A percentile compares a stretch with the other conserved stretches of the same genome.
phyloP scores from a whole-genome alignment of 2,888 invertebrate genomes.

The Colostygia pectinataria region DNA sequence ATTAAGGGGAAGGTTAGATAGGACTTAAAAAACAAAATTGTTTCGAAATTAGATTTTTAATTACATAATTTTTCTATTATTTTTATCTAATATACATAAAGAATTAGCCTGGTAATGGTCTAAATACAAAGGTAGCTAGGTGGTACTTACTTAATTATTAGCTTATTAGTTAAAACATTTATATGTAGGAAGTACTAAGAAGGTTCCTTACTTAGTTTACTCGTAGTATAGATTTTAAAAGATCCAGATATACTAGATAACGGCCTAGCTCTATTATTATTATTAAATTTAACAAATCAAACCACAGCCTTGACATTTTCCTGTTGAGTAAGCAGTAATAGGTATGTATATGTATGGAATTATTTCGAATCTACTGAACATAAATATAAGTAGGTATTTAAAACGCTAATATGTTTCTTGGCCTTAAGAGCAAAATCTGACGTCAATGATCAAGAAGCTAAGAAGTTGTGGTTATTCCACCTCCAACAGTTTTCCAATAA shows the following conservation, averaged over 20 bases:
- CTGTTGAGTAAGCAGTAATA: not conserved
- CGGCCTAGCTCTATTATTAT: too few relatives aligned
- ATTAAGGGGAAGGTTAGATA: constrained; percentile 26
- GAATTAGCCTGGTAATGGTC: too few relatives aligned
- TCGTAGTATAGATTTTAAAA: too few relatives aligned
- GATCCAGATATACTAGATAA: too few relatives aligned
- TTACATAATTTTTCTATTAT: not conserved
- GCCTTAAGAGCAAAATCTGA: constrained; percentile 64
- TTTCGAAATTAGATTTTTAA: too few relatives aligned
- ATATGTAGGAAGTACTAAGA: too few relatives aligned
- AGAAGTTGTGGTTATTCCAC: constrained; percentile 56
- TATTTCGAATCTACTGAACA: not conserved
- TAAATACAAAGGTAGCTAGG: too few relatives aligned
- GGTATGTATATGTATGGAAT: not conserved
- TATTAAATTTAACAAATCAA: not conserved
- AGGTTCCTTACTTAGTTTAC: too few relatives aligned
- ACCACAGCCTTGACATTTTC: constrained; percentile 2
- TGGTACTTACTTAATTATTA: too few relatives aligned
- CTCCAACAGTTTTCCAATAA: constrained; percentile 54
- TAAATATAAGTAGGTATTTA: not conserved
- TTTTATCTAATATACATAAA: not conserved
- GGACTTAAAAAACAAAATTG: too few relatives aligned
- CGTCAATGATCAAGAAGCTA: constrained; percentile 50
- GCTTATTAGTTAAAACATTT: too few relatives aligned
- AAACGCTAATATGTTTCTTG: constrained; percentile 32